Conservation (phyloP, 1,140 invertebrate genomes). For the Papilio xuthus region DNA sequence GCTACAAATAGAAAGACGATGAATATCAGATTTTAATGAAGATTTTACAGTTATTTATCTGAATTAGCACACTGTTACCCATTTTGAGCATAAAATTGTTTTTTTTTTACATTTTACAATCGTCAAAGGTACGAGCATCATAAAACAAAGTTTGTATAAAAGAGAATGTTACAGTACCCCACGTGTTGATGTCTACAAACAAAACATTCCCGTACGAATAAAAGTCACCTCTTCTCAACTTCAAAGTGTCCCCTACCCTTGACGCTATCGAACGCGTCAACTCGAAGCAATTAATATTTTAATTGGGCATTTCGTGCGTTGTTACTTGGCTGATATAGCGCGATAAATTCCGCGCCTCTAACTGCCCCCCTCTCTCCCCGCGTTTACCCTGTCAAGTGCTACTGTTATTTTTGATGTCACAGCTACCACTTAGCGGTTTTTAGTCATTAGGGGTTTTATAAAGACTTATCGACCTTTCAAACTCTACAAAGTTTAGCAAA, state of each 20-base stretch:
- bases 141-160: not conserved
- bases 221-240: constrained; percentile 34
- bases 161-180: constrained; percentile 1
- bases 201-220: constrained; percentile 31
- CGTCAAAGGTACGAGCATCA: not conserved
- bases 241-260: constrained; percentile 21
- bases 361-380: constrained; percentile 54
- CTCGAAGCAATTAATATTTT: constrained; percentile 76
- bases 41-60: not conserved
- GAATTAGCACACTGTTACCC: not conserved
- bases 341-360: constrained; percentile 66
- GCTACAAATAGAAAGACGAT: not conserved
- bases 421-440: constrained; percentile 43
- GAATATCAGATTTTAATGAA: too few relatives aligned
- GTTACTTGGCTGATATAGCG: constrained; percentile 67
- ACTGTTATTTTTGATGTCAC: constrained; percentile 49
- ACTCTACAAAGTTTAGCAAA: too few relatives aligned
- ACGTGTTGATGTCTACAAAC: not conserved
- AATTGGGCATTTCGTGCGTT: constrained; percentile 71
- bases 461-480: not conserved
- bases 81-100: too few relatives aligned
- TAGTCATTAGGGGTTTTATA: not conserved
- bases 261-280: constrained; percentile 48
- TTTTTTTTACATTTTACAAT: not conserved
- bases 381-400: constrained; percentile 41